phyloP scores from a whole-genome alignment of 1,140 invertebrate species.

The Chironomus striatipennis region DNA sequence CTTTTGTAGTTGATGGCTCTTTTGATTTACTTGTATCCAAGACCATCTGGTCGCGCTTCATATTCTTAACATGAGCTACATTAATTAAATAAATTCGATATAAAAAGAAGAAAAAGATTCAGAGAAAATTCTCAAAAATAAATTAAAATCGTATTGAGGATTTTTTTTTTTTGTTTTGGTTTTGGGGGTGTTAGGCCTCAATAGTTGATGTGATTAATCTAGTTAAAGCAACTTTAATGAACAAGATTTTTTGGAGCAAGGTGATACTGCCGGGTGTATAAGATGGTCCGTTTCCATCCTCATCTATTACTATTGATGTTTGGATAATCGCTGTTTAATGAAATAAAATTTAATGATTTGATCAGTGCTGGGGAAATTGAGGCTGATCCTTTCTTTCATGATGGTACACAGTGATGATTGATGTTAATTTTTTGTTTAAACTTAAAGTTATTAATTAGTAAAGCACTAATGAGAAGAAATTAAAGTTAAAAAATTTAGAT shows the following conservation, averaged over 20 bases:
- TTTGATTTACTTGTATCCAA: slow-evolving; percentile 3
- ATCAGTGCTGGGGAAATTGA: too few relatives aligned
- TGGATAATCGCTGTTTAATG: not conserved
- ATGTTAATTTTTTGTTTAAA: not conserved
- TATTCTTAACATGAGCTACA: not conserved
- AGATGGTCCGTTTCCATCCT: not conserved
- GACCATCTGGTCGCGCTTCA: not conserved
- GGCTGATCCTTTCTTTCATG: too few relatives aligned
- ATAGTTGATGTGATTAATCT: not conserved
- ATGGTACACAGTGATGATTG: not conserved
- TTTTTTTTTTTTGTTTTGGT: too few relatives aligned
- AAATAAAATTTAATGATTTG: not conserved
- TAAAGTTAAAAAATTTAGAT: not conserved
- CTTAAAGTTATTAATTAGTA: too few relatives aligned
- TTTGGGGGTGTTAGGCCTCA: too few relatives aligned
- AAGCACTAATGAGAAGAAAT: not conserved
- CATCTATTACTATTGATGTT: not conserved
- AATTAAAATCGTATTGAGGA: too few relatives aligned
- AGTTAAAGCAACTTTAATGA: not conserved
- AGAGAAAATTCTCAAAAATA: too few relatives aligned
- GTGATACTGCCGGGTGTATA: not conserved
- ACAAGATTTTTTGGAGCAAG: not conserved
- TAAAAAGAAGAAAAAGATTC: too few relatives aligned
- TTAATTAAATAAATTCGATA: not conserved
- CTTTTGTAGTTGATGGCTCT: not conserved